These are phyloP conservation scores for Syngnathoides biaculeatus DNA, from an alignment of 2,113 vertebrate genomes.

Conservation along the genomic window DNA sequence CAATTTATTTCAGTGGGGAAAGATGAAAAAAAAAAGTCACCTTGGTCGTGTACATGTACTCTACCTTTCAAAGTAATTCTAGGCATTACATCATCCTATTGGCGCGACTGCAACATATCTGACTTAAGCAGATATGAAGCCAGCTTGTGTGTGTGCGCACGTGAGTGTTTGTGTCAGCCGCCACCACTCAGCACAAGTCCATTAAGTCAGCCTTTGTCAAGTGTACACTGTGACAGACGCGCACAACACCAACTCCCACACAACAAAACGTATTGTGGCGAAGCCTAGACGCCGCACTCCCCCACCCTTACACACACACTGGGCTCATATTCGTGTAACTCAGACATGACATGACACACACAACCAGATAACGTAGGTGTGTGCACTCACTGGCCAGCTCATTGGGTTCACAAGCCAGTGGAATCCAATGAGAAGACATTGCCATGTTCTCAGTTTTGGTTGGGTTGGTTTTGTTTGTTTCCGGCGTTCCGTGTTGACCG, in stretches of 20 bases:
- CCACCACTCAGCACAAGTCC: neutral
- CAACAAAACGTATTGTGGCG: neutral
- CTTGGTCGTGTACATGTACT: neutral
- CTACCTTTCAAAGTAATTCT: neutral
- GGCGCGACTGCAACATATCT: neutral
- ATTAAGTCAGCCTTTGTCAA: neutral
- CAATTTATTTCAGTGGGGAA: no score
- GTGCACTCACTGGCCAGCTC: neutral
- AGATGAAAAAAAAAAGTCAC: no score
- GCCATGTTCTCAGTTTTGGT: no score
- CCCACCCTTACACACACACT: neutral
- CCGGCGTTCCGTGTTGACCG: no score
- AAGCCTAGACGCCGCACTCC: neutral
- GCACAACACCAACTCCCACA: constrained; percentile 13
- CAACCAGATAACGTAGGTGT: neutral
- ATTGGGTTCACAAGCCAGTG: no score
- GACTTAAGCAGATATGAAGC: neutral
- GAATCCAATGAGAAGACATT: no score
- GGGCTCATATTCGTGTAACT: neutral
- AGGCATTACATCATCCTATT: neutral
- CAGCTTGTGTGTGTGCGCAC: neutral
- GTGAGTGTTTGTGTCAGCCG: neutral
- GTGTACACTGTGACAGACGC: neutral
- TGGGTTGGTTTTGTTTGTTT: no score
- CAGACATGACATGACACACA: neutral